These are phyloP conservation scores for Aurelia aurita DNA, from an alignment of 30 jellyfish, hydroid and myxozoan species.

Conservation along the genomic window DNA sequence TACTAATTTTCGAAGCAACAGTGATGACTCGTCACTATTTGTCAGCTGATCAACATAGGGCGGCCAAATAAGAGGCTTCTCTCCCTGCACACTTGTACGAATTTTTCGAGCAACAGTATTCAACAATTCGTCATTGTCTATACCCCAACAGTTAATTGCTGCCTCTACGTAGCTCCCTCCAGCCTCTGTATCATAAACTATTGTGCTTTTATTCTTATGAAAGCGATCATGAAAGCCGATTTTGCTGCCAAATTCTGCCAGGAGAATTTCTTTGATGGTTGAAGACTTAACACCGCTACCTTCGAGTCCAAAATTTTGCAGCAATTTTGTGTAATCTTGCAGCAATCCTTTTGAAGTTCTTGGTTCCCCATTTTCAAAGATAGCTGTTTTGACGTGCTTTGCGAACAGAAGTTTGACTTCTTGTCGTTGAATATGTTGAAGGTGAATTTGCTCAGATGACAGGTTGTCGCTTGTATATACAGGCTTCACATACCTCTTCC, in stretches of 20 bases:
- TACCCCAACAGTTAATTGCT: constrained; percentile 29
- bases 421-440: constrained; percentile 1
- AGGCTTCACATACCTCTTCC: constrained; percentile 18
- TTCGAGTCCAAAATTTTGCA: constrained; percentile 22
- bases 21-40: not conserved
- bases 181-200: constrained; percentile 20
- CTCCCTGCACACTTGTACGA: not conserved
- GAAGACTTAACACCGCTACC: not conserved
- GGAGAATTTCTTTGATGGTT: constrained; percentile 10
- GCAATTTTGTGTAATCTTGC: constrained; percentile 8
- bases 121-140: constrained; percentile 12
- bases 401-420: constrained; percentile 14
- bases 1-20: not conserved
- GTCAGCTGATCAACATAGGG: constrained; percentile 17
- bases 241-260: constrained; percentile 11
- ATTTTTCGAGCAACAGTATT: constrained; percentile 7
- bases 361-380: constrained; percentile 12
- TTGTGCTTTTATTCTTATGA: constrained; percentile 31
- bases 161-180: constrained; percentile 22
- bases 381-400: constrained; percentile 1
- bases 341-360: no score
- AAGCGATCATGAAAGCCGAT: constrained; percentile 31
- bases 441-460: constrained; percentile 13
- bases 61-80: constrained; percentile 17
- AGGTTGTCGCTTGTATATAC: constrained; percentile 8